Evolutionary conservation across 2,113 vertebrate genomes (phyloP).

Genomic region (Dasypus novemcinctus): DNA sequence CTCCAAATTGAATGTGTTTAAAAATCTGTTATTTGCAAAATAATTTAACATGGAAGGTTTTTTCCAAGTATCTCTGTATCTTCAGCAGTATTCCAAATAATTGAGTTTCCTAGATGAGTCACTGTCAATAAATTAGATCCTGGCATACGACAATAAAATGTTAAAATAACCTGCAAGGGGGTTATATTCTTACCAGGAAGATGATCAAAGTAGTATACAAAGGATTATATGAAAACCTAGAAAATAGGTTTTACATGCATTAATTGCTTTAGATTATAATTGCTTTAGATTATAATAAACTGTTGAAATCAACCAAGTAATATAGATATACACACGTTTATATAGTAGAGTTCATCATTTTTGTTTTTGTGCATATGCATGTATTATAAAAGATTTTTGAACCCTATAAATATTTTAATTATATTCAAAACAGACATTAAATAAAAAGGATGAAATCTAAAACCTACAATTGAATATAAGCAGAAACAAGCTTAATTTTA

Average conservation of each 20-base stretch:
- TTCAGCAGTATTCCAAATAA: neutral
- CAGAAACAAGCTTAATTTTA: neutral
- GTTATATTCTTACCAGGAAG: neutral
- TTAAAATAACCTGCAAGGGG: neutral
- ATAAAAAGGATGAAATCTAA: neutral
- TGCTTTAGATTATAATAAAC: neutral
- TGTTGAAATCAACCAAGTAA: neutral
- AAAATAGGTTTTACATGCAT: neutral
- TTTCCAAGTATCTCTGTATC: neutral
- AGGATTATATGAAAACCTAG: neutral
- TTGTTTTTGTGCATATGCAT: neutral
- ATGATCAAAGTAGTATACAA: neutral
- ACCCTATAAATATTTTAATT: neutral
- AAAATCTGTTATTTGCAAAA: constrained; percentile 13
- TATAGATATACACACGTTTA: neutral
- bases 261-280: too few species aligned
- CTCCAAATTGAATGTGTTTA: neutral
- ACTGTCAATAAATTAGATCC: neutral
- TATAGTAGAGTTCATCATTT: neutral
- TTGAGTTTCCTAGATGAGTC: neutral
- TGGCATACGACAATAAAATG: neutral
- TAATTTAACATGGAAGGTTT: neutral
- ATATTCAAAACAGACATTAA: neutral
- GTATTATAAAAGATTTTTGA: neutral
- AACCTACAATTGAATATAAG: neutral